These are phyloP conservation scores for Argyrosomus regius DNA, from an alignment of 2,797 vertebrate species.

Conservation along the genomic window DNA sequence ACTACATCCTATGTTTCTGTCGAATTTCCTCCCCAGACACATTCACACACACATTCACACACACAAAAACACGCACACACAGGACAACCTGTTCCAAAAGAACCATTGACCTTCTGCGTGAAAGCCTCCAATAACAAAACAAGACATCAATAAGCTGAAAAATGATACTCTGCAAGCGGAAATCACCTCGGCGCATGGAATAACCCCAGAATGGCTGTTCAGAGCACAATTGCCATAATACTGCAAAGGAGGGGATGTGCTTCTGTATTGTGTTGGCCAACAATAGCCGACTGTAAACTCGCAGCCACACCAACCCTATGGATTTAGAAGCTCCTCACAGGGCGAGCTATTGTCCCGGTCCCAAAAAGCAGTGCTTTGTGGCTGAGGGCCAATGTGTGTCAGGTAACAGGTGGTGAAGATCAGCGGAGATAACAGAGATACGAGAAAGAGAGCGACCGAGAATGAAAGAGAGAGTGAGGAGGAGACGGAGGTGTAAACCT, in stretches of 20 bases:
- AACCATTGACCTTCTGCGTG: conserved; percentile 75
- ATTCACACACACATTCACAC: conserved; percentile 45
- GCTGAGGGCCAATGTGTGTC: conserved; percentile 77
- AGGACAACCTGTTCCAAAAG: conserved; percentile 74
- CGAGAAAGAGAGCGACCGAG: conserved; percentile 36
- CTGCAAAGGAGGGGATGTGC: conserved; percentile 73
- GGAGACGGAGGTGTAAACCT: conserved; percentile 28
- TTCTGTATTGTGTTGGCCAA: conserved; percentile 78
- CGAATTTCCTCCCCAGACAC: conserved; percentile 63
- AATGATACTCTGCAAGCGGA: conserved; percentile 78
- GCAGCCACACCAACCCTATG: conserved; percentile 71
- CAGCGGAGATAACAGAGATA: conserved; percentile 49
- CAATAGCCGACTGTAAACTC: conserved; percentile 81
- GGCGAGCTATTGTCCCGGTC: conserved; percentile 72
- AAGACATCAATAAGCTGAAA: conserved; percentile 84
- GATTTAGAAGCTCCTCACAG: conserved; percentile 73
- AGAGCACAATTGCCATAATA: conserved; percentile 71
- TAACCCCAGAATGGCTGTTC: conserved; percentile 71
- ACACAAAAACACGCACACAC: conserved; percentile 52
- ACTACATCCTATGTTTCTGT: conserved; percentile 66
- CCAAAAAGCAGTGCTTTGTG: conserved; percentile 67
- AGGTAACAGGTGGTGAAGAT: conserved; percentile 77
- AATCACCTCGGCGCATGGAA: conserved; percentile 76
- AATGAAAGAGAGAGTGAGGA: conserved; percentile 40
- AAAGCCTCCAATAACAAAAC: conserved; percentile 81